Evolutionary conservation across 2,113 vertebrate genomes (phyloP).

Genomic region (Sapayoa aenigma): DNA sequence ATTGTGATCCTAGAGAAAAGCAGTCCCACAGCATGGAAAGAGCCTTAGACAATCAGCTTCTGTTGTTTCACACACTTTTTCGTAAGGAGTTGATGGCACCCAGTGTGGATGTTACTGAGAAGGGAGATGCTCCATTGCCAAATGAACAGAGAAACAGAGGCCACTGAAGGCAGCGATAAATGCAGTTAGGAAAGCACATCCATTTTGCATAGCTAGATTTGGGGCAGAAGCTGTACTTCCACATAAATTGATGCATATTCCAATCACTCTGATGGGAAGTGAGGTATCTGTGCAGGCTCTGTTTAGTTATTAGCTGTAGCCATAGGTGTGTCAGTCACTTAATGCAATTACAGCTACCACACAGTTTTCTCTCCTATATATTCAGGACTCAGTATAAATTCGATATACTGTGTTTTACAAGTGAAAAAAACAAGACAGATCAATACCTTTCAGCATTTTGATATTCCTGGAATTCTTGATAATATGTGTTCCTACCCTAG

Average conservation of each 20-base stretch:
- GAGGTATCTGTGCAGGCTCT: background rate
- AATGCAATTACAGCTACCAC: background rate
- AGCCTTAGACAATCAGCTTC: background rate
- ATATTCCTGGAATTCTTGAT: background rate
- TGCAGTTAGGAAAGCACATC: background rate
- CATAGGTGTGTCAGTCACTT: background rate
- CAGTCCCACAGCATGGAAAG: background rate
- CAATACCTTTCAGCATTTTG: accelerated
- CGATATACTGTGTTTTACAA: background rate
- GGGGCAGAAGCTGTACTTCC: background rate
- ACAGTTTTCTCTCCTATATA: background rate
- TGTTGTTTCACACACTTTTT: background rate
- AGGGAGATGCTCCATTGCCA: background rate
- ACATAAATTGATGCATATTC: background rate
- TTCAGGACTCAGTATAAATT: background rate
- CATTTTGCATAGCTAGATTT: background rate
- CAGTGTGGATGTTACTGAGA: background rate
- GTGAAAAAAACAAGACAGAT: background rate
- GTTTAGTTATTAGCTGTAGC: background rate
- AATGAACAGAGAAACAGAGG: background rate
- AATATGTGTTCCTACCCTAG: background rate
- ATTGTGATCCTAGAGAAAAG: background rate
- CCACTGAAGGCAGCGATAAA: background rate
- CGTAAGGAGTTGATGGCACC: background rate
- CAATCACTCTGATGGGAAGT: background rate